phyloP scores from a whole-genome alignment of 1,140 invertebrate species.

The Polypedilum vanderplanki region DNA sequence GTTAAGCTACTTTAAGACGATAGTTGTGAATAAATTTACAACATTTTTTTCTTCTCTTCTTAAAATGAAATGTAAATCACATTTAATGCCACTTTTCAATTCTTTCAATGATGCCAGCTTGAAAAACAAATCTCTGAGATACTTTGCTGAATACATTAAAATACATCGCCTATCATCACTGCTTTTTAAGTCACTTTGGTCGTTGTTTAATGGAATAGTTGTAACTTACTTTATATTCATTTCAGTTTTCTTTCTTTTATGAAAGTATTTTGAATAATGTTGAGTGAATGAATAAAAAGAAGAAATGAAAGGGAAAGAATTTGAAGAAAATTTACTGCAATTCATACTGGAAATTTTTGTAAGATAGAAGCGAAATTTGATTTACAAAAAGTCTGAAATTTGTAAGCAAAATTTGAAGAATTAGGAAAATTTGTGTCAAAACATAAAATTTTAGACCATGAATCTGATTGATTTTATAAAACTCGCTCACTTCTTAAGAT shows the following conservation, averaged over 20 bases:
- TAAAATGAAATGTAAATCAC: slow-evolving; percentile 6
- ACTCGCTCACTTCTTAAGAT: too few relatives aligned
- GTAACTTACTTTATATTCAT: neutral
- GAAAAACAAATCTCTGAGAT: slow-evolving; percentile 15
- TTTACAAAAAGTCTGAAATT: neutral
- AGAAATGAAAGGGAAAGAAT: neutral
- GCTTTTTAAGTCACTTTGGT: slow-evolving; percentile 10
- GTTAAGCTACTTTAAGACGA: too few relatives aligned
- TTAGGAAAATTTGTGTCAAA: too few relatives aligned
- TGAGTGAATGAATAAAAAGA: neutral
- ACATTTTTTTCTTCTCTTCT: too few relatives aligned
- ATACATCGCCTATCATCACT: too few relatives aligned
- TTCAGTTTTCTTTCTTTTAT: neutral
- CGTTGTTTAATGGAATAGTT: slow-evolving; percentile 13
- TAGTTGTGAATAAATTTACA: too few relatives aligned
- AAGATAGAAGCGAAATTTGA: neutral
- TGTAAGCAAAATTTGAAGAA: too few relatives aligned
- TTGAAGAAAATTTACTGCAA: neutral
- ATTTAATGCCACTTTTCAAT: slow-evolving; percentile 23
- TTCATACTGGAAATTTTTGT: neutral
- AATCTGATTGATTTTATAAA: too few relatives aligned
- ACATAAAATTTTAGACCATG: too few relatives aligned
- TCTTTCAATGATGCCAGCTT: neutral
- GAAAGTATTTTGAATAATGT: slow-evolving; percentile 24
- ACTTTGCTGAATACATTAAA: slow-evolving; percentile 26